Evolutionary conservation across 2,113 vertebrate genomes (phyloP), one percentile per base, ranked within the genome.

Genomic region (Oenanthe oenanthe): DNA sequence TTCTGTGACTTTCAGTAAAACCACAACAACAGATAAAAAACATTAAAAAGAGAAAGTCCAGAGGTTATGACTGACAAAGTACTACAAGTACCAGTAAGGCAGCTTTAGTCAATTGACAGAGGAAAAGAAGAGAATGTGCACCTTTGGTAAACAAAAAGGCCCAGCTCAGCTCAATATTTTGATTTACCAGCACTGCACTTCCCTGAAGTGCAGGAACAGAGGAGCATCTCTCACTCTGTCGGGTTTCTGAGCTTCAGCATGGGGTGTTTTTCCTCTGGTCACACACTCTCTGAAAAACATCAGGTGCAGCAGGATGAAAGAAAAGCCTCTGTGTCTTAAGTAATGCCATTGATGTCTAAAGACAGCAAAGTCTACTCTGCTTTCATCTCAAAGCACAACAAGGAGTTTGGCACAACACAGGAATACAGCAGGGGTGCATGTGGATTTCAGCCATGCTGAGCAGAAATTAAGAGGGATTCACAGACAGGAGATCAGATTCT

Each of bases 341-440:
- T 66, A 76, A 38, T 38, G 60, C 22, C 72, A 80, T 0, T 77
- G 68, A 77, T 80, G 36, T 85, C 47, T 89, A 60, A 74, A 36
- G 87, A 56, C 81, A 79, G 53, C 57, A 78, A 62, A 85, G 68
- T 17, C 87, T 40, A 14, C 32, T 43, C 57, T 89, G 38, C 77
- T 89, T 81, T 89, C 65, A 81, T 77, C 61, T 94, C 71, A 48
- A 20, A 92, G 70, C 61, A 87, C 77, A 67, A 85, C 43, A 74
- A 57, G 67, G 5, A 31, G 17, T 74, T 91, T 74, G 51, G 47
- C 81, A 71, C 47, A 78, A 20, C 24, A 83, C 31, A 92, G 54
- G 85, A 85, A 58, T 68, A 62, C 31, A 87, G 51, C 38, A 90
- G 34, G 77, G 32, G 10, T 50, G 24, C 47, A 54, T 63, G 61